phyloP scores from a whole-genome alignment of 2,888 invertebrate genomes.

The Camponotus fellah region DNA sequence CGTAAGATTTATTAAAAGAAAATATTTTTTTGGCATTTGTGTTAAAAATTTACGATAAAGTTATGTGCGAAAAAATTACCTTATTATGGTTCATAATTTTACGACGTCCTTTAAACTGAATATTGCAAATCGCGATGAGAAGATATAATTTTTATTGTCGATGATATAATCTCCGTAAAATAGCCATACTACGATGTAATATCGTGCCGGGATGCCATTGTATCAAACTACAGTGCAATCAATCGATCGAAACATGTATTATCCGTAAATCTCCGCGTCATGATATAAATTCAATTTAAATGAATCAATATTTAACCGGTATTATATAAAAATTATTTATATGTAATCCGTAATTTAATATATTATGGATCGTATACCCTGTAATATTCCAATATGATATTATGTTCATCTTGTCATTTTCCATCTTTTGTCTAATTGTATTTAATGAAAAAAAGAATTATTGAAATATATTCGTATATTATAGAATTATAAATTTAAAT shows the following conservation, averaged over 20 bases:
- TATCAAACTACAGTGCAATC: background rate
- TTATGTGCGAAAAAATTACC: background rate
- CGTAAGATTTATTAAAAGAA: constrained; percentile 30
- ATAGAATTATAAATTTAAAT: background rate
- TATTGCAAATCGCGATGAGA: constrained; percentile 10
- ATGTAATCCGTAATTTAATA: background rate
- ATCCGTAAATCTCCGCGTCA: background rate
- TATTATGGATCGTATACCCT: background rate
- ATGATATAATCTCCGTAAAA: constrained; percentile 37
- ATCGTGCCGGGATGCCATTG: background rate
- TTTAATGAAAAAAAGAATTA: background rate
- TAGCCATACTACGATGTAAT: background rate
- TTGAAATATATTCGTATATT: background rate
- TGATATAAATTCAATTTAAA: background rate
- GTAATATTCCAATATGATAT: background rate
- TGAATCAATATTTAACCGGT: constrained; percentile 3
- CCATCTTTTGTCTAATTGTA: background rate
- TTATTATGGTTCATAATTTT: constrained; percentile 36
- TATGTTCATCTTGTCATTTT: background rate
- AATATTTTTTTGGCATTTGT: constrained; percentile 24
- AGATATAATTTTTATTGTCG: constrained; percentile 49
- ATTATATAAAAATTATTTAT: background rate
- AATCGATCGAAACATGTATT: constrained; percentile 20
- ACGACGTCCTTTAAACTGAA: constrained; percentile 36
- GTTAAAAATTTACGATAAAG: constrained; percentile 42